Base-by-base conservation (phyloP, 1,140 invertebrate genomes). In the Solen grandis region DNA sequence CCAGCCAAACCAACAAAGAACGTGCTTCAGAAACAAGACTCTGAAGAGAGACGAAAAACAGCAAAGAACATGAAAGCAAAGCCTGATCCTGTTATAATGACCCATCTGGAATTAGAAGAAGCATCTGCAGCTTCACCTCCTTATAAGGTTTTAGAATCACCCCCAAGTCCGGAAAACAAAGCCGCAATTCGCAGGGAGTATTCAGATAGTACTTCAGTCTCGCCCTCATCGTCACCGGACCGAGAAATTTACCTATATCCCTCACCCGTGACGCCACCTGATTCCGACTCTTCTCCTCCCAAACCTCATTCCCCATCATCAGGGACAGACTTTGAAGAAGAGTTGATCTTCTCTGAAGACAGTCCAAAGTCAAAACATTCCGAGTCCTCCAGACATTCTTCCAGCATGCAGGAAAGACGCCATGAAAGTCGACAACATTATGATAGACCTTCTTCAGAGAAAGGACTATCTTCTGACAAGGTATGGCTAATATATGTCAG, bases 231-330 rank as follows among this genome's bases (percentile, higher is more conserved):
- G 0, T 89, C 88, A 5, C 87, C 88, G 5, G 88, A 91, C 38
- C 76, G 86, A 41, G 87, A 90, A 46, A 66, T 87, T 13, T 89
- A 90, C 68, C 84, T 81, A 22, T 91, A 88, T 75, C 89, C 89
- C 14, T 90, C 88, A 1, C 90, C 90, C 4, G 90, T 90, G 16
- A 90, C 90, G 22, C 89, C 90, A 19, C 90, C 89, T 0, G 90
- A 91, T 57, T 90, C 88, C 0, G 88, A 90, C 60, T 87, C 87
- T 3, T 91, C 90, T 4, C 90, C 90, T 35, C 90, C 90, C 33
- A 89, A 90, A 78, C 89, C 90, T n/a, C 88, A 88, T 55, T 91
- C 90, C 5, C 90, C 90, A 0, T 90, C 90, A 8, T 90, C 88
- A 0, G 85, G 85, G 22, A 88, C 86, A 10, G 88, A 89, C 73